Evolutionary conservation across 1,140 invertebrate genomes (phyloP).

Genomic region (Orchesella cincta): DNA sequence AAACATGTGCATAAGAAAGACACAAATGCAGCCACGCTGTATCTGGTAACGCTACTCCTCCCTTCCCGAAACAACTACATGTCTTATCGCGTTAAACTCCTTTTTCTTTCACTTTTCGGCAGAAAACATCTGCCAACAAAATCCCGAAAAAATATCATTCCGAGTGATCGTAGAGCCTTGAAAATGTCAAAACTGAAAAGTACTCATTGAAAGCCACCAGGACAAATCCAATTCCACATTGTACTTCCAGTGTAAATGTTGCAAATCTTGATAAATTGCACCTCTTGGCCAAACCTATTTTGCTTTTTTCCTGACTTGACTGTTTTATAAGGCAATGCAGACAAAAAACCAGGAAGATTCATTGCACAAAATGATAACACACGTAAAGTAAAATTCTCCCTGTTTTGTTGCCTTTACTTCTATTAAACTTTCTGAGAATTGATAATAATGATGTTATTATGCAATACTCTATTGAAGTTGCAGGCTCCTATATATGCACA

Average conservation of each 20-base stretch:
- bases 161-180: neutral
- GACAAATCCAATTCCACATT: neutral
- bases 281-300: too few relatives aligned
- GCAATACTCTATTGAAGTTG: too few relatives aligned
- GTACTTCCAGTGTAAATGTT: neutral
- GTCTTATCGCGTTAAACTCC: neutral
- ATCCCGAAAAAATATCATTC: neutral
- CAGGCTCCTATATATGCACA: too few relatives aligned
- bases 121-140: slow-evolving; percentile 17
- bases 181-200: neutral
- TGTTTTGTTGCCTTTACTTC: too few relatives aligned
- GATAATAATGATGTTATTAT: neutral
- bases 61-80: neutral
- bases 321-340: too few relatives aligned
- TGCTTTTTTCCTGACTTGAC: neutral
- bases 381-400: neutral
- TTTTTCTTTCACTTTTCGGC: slow-evolving; percentile 24
- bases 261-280: slow-evolving; percentile 26
- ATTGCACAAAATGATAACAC: neutral
- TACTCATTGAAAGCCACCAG: neutral
- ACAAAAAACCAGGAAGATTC: slow-evolving; percentile 22
- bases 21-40: too few relatives aligned
- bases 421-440: neutral
- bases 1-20: too few relatives aligned
- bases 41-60: too few relatives aligned